phyloP scores from a whole-genome alignment of 2,888 invertebrate species.

The Harmothoe impar region DNA sequence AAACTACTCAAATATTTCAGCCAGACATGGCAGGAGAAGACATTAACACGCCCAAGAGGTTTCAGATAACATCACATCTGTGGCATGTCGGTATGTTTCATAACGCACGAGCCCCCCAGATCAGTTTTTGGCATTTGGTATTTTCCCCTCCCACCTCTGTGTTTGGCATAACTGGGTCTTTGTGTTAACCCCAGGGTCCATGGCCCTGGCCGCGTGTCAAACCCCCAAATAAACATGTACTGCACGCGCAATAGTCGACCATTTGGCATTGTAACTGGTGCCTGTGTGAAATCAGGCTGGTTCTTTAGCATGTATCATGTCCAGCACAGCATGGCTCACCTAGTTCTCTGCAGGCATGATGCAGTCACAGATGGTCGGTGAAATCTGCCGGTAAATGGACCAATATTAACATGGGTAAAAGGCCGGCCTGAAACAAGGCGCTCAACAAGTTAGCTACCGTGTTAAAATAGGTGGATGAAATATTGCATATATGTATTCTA shows the following conservation, averaged over 20 bases:
- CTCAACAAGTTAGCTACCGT: too few relatives aligned
- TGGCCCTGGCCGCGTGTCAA: not conserved
- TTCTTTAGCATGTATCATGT: not conserved
- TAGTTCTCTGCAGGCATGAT: not conserved
- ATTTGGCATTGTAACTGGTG: not conserved
- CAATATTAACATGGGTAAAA: not conserved
- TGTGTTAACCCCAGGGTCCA: conserved; percentile 1
- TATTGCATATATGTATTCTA: too few relatives aligned
- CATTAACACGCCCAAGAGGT: not conserved
- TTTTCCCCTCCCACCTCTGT: not conserved
- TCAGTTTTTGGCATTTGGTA: not conserved
- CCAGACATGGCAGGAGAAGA: not conserved
- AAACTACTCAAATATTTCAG: not conserved
- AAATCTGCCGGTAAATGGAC: not conserved
- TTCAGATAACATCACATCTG: conserved; percentile 11
- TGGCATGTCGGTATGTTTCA: not conserved
- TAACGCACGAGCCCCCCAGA: not conserved
- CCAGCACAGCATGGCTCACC: conserved; percentile 1
- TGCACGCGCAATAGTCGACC: not conserved
- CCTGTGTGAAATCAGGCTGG: not conserved
- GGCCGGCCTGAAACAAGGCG: too few relatives aligned
- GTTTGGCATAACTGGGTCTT: conserved; percentile 22
- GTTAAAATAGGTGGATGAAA: too few relatives aligned
- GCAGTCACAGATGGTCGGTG: not conserved
- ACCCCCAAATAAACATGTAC: not conserved